Evolutionary conservation across 92 coral and sea anemone genomes (phyloP), one percentile per base, ranked within the genome.

Genomic region (Zoanthus sociatus): DNA sequence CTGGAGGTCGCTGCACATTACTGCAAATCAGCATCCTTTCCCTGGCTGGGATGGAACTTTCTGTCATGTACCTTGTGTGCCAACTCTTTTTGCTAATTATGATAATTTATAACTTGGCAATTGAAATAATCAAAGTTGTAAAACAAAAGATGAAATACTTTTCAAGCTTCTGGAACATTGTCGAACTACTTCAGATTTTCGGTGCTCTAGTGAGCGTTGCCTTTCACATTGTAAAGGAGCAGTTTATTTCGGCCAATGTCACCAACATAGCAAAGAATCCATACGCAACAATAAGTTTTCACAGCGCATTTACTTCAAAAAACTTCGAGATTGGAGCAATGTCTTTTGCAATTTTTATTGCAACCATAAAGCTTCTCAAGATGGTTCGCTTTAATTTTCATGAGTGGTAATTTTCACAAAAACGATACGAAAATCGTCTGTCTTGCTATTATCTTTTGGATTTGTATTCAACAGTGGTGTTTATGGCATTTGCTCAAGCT

Each of bases 401-500:
- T 50, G 85, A n/a, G n/a, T 81, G 2, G 76, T 81, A 3, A 66
- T 81, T 7, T 81, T 81, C 26, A 18, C 20, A 31, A 67, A 81
- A 48, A 81, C 85, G 15, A 31, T 81, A 32, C 47, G 30, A 50
- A 81, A 67, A 17, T 81, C 85, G 3, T 45, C 42, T 21, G 20
- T 15, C 44, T 13, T 81, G 33, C 26, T 81, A 47, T 14, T 81
- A 17, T 81, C 85, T 7, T 81, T 81, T 63, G 85, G 74, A 0
- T 18, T 66, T 7, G 66, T 81, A 64, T 81, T 81, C 50, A 64
- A 64, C 47, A 9, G 60, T 81, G 7, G 3, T 81, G 7, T 81
- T 81, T 81, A 58, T 81, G 20, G 85, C 85, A 12, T 81, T 81
- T 81, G 85, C 85, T 12, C 73, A 81, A 20, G 73, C 66, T 81